Conservation (phyloP, 1,140 invertebrate species). For the Achatina immaculata region DNA sequence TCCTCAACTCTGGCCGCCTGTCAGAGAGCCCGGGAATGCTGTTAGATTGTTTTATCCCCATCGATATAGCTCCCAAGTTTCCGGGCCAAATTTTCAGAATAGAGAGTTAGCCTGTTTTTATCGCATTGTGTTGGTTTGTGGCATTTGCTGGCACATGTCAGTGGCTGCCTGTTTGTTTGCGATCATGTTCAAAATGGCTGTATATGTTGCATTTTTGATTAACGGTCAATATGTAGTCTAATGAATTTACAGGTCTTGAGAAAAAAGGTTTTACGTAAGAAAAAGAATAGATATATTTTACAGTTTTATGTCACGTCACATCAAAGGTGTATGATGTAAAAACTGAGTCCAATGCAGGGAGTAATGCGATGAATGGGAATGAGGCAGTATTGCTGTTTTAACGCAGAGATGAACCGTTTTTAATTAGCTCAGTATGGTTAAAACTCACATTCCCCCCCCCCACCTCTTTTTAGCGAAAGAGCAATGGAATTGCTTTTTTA, state of each 20-base stretch:
- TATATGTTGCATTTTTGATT: neutral
- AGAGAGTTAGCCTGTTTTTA: neutral
- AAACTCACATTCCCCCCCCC: too few relatives aligned
- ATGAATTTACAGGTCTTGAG: neutral
- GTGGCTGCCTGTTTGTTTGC: neutral
- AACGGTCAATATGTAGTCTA: neutral
- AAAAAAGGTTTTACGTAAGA: neutral
- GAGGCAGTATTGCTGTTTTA: too few relatives aligned
- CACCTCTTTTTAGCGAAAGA: too few relatives aligned
- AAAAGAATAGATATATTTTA: too few relatives aligned
- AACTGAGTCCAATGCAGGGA: too few relatives aligned
- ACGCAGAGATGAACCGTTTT: too few relatives aligned
- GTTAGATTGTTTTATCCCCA: slow-evolving; percentile 28
- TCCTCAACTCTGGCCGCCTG: slow-evolving; percentile 34
- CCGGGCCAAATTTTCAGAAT: neutral
- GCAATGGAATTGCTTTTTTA: too few relatives aligned
- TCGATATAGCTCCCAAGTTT: neutral
- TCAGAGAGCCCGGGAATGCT: slow-evolving; percentile 3
- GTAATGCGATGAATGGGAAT: too few relatives aligned
- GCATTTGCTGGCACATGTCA: slow-evolving; percentile 1
- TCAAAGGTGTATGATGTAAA: too few relatives aligned
- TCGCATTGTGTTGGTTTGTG: neutral
- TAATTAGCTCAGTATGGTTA: too few relatives aligned
- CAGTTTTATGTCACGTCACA: too few relatives aligned
- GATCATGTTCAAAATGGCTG: neutral